Evolutionary conservation across 2,888 invertebrate genomes (phyloP).

Genomic region (Arenicola marina): DNA sequence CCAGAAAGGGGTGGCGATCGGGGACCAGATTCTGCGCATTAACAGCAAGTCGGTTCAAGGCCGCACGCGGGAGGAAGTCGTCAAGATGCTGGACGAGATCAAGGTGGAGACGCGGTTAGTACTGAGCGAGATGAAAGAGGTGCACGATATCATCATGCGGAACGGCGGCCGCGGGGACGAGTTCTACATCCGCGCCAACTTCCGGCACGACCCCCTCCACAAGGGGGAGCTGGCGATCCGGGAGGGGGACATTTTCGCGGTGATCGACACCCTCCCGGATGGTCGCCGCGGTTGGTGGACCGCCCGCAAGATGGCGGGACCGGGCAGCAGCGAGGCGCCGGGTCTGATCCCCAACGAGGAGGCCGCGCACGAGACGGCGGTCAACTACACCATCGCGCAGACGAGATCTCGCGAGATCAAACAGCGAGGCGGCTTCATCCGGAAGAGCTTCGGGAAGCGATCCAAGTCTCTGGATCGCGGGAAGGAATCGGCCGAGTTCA

Average conservation of each 20-base stretch:
- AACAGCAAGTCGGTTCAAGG: slow-evolving; percentile 18
- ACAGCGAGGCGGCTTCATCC: slow-evolving; percentile 25
- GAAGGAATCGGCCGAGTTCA: slow-evolving; percentile 7
- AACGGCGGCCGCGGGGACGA: slow-evolving; percentile 31
- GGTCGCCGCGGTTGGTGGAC: slow-evolving; percentile 32
- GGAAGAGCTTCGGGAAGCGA: slow-evolving; percentile 28
- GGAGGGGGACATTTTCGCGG: slow-evolving; percentile 34
- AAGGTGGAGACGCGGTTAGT: slow-evolving; percentile 11
- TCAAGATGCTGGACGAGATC: slow-evolving; percentile 15
- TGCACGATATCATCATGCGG: slow-evolving; percentile 20
- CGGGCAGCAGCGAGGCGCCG: slow-evolving; percentile 2
- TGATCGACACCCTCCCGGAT: slow-evolving; percentile 32
- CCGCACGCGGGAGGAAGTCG: slow-evolving; percentile 32
- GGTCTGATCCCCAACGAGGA: slow-evolving; percentile 34
- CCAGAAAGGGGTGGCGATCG: slow-evolving; percentile 28
- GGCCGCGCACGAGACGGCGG: slow-evolving; percentile 31
- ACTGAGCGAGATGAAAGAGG: slow-evolving; percentile 21
- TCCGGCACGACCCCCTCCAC: slow-evolving; percentile 19
- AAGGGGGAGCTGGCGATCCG: slow-evolving; percentile 26
- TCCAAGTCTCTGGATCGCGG: slow-evolving; percentile 34
- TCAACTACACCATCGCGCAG: slow-evolving; percentile 8
- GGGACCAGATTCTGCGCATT: slow-evolving; percentile 32
- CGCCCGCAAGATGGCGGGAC: slow-evolving; percentile 11
- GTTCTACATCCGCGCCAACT: slow-evolving; percentile 33
- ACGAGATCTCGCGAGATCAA: slow-evolving; percentile 9